Base-by-base conservation (phyloP, 2,797 vertebrate species). In the Enteromius viviparus region DNA sequence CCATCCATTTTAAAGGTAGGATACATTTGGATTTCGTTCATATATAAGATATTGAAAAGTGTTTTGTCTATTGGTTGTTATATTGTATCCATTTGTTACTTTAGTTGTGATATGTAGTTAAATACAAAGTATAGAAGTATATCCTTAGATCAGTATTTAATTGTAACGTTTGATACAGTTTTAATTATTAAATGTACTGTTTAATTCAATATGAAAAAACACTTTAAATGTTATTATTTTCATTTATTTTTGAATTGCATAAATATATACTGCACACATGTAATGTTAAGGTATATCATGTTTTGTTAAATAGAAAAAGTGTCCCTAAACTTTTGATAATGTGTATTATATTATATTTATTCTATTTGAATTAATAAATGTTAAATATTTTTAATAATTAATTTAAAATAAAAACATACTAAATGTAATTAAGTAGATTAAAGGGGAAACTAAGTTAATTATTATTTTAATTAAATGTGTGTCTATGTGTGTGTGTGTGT, bases 1-100 rank as follows among this genome's bases (percentile, higher is more conserved):
- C 7, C 29, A 70, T 34, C 14, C 37, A 14, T 79, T 60, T 51
- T 65, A 4, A 84, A 85, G 87, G 87, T 87, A 87, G 72, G 85
- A 62, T 23, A 51, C 14, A 15, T 66, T 15, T 51, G 19, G 15
- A 14, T 65, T 12, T 65, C 8, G 29, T 15, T 64, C 58, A 60
- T 29, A 40, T 40, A 58, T 55, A 23, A 75, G 71, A 75, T 8
- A 37, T 32, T 72, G 29, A 51, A 34, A 4, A 21, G 6, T 74
- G n/a, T 53, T 29, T 62, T 64, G 62, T 65, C 62, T 34, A 3
- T 62, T 3, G 53, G 29, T 4, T 53, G 49, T 51, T 51, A 51
- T 21, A 6, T 58, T 71, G 11, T 45, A 26, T 71, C 14, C 29
- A 9, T 21, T 26, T 32, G 15, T 49, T 49, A 72, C 8, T 29